Evolutionary conservation across 2,797 vertebrate genomes (phyloP), one percentile per base, ranked within the genome.

Genomic region (Molossus molossus): DNA sequence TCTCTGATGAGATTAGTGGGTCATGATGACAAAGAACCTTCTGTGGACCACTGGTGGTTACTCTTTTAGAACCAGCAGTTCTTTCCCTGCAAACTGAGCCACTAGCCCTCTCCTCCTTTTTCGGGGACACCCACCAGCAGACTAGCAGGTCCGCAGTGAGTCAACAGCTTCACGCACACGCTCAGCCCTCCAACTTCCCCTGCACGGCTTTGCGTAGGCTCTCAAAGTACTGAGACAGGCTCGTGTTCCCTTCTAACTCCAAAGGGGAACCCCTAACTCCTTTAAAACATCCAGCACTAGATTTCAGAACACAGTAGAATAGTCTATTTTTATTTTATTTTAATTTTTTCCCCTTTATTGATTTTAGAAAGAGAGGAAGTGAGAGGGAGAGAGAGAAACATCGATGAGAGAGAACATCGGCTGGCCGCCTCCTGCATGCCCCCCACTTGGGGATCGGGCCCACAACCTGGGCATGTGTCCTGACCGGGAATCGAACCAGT

Each of bases 261-360:
- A 80, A 85, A 57, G 15, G 29, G 25, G 9, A 6, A 17, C 8
- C 76, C 20, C 17, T 33, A 29, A 64, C 12, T 86, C 48, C 62
- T 83, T 87, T 45, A 87, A 83, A 91, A 80, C 53, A 40, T n/a
- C 77, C 0, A 67, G 27, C 11, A 48, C 60, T 82, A 76, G 48
- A 57, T 64, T 90, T 88, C n/a, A 48, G 64, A 93, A 81, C 82
- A 45, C 14, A 60, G 88, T 1, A 58, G 94, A 93, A 95, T 9
- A 72, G 18, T 85, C 76, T 89, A 77, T 69, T 53, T 96, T 83
- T 94, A 33, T 33, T 45, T 45, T 45, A 45, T 45, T 45, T 45
- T 45, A 45, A 5, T 45, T 45, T 45, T 45, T 45, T 45, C 6
- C 6, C 40, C 40, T 45, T 45, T 45, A 45, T 45, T 45, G 40